phyloP scores from a whole-genome alignment of 2,797 vertebrate species.

The Smutsia temminckii region DNA sequence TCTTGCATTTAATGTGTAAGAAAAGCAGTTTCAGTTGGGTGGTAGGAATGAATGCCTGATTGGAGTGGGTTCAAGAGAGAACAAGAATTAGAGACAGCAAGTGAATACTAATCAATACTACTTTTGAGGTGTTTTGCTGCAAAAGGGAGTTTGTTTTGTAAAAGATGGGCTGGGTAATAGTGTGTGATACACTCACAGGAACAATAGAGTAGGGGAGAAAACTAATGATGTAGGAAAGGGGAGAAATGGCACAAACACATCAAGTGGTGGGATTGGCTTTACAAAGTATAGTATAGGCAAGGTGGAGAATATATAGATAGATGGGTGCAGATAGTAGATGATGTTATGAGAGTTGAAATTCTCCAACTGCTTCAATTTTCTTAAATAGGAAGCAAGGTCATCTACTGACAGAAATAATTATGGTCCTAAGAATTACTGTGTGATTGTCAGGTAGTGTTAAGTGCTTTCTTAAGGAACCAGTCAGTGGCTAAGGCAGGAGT shows the following conservation, averaged over 20 bases:
- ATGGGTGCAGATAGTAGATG: not conserved
- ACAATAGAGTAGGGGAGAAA: not conserved
- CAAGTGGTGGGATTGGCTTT: not conserved
- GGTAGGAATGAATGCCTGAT: not conserved
- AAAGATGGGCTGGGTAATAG: not conserved
- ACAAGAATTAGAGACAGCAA: not conserved
- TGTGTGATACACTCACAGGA: not conserved
- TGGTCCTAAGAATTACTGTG: not conserved
- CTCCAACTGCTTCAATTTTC: conserved; percentile 40
- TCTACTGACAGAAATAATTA: conserved; percentile 37
- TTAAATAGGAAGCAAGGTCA: conserved; percentile 41
- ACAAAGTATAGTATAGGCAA: not conserved
- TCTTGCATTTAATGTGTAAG: not conserved
- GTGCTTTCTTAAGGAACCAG: not conserved
- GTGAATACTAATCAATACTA: not conserved
- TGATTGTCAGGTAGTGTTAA: not conserved
- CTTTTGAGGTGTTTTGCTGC: conserved; percentile 16
- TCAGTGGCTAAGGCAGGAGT: not conserved
- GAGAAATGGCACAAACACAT: not conserved
- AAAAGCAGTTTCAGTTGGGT: not conserved
- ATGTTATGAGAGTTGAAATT: not conserved
- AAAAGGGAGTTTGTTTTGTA: not conserved
- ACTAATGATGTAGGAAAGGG: not conserved
- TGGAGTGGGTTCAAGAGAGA: not conserved
- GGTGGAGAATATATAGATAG: not conserved